Evolutionary conservation across 2,797 vertebrate genomes (phyloP), one percentile per base, ranked within the genome.

Genomic region (Pseudotriccus pelzelni): DNA sequence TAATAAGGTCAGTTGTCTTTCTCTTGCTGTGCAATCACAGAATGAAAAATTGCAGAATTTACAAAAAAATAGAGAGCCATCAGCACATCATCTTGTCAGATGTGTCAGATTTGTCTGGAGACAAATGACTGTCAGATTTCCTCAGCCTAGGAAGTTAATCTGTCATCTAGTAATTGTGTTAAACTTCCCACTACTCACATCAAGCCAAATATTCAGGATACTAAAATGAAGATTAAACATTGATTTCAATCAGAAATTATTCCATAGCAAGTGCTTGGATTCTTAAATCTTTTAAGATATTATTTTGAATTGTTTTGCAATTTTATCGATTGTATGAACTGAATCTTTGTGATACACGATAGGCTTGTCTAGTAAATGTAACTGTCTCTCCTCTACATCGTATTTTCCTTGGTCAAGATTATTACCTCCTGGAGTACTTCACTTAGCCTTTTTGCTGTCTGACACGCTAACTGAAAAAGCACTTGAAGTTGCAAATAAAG

Each of bases 11-110:
- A 41, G 89, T 82, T 93, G 52, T 75, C 83, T 83, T 80, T 56
- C 50, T 67, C 56, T 92, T 89, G 73, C 80, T 74, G 49, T 92
- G 84, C 59, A 92, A 91, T 75, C 73, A 86, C 52, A 69, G 68
- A 84, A 93, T 53, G 56, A 94, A 92, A 95, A 96, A 92, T 36
- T 53, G 93, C 53, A 87, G 89, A 64, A 90, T 89, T 90, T 84
- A 84, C 58, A 89, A 74, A 85, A 85, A 93, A 95, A 94, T 11
- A 92, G 56, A 47, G 20, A 85, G 59, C 58, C 50, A 74, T 66
- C 60, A 84, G 50, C 82, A 49, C 53, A 60, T 84, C 88, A 87
- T 72, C 52, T 84, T 95, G 90, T 78, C 84, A 89, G 64, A 59
- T 49, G 34, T 52, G 50, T 30, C 28, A 52, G 67, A 91, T 89